Percentiles rank a stretch among this genome's conserved stretches.
Conservation (phyloP, 1,140 invertebrate species). For the Condylostylus longicornis region DNA sequence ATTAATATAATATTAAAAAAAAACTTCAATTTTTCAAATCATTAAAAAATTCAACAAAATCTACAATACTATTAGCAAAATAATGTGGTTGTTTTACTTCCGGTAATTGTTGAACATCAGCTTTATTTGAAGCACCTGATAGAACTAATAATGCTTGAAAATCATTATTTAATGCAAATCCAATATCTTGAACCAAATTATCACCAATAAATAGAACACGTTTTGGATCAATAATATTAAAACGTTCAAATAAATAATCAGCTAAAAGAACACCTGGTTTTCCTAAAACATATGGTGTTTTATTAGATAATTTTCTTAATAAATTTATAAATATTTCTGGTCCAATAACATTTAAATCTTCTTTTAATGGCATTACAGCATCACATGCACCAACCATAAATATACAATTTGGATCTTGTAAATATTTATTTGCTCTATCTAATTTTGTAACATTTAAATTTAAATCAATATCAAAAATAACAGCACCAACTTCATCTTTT, state of each 20-base stretch:
- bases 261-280: constrained; percentile 39
- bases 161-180: constrained; percentile 36
- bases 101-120: constrained; percentile 20
- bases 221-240: constrained; percentile 33
- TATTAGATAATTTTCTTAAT: constrained; percentile 30
- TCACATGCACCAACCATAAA: constrained; percentile 19
- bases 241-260: constrained; percentile 30
- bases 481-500: constrained; percentile 21
- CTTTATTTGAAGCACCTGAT: constrained; percentile 33
- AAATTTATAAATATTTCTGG: constrained; percentile 35
- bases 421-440: constrained; percentile 18
- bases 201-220: constrained; percentile 45
- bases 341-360: constrained; percentile 21
- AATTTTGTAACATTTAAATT: constrained; percentile 23
- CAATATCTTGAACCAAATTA: constrained; percentile 41
- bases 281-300: constrained; percentile 32
- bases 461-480: constrained; percentile 23
- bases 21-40: constrained; percentile 11
- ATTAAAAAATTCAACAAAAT: constrained; percentile 17
- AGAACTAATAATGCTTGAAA: constrained; percentile 38
- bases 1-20: too few species aligned
- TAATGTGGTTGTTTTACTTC: constrained; percentile 30
- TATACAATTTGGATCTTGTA: constrained; percentile 16
- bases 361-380: constrained; percentile 18
- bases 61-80: constrained; percentile 30